Conservation (phyloP, 2,888 invertebrate genomes). For the Nebria salina region DNA sequence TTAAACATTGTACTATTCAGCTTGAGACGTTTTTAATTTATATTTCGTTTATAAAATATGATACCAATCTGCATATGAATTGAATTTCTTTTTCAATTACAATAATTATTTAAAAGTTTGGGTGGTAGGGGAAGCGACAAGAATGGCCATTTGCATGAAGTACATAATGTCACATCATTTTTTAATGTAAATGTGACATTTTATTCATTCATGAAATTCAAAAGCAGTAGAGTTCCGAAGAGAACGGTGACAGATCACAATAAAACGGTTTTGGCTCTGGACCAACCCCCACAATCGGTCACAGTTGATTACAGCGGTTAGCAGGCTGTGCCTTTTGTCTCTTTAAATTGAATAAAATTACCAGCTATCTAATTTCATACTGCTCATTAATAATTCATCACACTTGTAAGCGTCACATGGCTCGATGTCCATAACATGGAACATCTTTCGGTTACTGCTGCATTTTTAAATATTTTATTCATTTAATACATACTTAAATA, state of each 20-base stretch:
- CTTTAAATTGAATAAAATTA: constrained; percentile 41
- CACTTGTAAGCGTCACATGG: constrained; percentile 3
- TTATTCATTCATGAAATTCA: constrained; percentile 46
- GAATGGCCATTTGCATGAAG: constrained; percentile 25
- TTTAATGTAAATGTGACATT: constrained; percentile 44
- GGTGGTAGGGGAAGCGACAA: neutral
- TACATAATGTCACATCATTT: constrained; percentile 39
- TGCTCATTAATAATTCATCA: constrained; percentile 40
- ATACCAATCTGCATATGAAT: constrained; percentile 43
- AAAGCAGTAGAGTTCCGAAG: constrained; percentile 31
- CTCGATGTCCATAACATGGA: neutral
- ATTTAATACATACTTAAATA: neutral
- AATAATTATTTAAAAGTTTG: constrained; percentile 34
- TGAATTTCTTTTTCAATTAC: constrained; percentile 43
- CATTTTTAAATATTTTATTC: neutral
- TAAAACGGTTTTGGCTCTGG: constrained; percentile 17
- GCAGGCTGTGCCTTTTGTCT: constrained; percentile 32
- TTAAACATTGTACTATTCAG: too few species aligned
- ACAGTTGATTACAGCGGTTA: constrained; percentile 35
- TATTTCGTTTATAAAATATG: constrained; percentile 30
- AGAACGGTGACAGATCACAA: constrained; percentile 13
- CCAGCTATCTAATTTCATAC: constrained; percentile 35
- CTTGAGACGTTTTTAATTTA: constrained; percentile 9
- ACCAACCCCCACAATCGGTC: constrained; percentile 26
- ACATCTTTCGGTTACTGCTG: neutral